Percentiles rank a stretch among this genome's conserved stretches.
Evolutionary conservation across 1,140 invertebrate species (phyloP).

Genomic region (Drosophila murphyi): DNA sequence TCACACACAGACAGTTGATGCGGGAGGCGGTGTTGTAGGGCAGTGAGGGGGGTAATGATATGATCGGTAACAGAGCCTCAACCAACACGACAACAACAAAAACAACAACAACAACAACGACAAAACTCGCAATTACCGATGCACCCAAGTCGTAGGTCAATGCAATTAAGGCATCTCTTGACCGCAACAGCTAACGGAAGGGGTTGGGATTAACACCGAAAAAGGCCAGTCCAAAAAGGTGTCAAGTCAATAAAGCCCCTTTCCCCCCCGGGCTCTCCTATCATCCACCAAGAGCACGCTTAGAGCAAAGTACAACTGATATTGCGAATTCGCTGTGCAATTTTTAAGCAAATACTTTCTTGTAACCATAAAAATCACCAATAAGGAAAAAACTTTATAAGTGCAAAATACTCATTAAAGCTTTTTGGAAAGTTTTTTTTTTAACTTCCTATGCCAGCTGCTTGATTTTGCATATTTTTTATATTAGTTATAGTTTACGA

Average conservation of each 20-base stretch:
- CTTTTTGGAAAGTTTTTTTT: too few species aligned
- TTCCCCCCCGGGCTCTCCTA: too few species aligned
- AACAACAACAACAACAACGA: slow-evolving; percentile 21
- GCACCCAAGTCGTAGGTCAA: slow-evolving; percentile 57
- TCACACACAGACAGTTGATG: slow-evolving; percentile 36
- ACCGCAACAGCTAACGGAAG: slow-evolving; percentile 26
- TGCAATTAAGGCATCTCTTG: slow-evolving; percentile 66
- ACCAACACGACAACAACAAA: slow-evolving; percentile 19
- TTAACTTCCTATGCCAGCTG: too few species aligned
- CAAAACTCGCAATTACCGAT: slow-evolving; percentile 64
- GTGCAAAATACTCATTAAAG: too few species aligned
- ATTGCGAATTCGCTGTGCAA: too few species aligned
- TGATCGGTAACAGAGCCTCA: slow-evolving; percentile 59
- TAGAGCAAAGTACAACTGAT: not conserved
- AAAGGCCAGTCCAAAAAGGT: not conserved
- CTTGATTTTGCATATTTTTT: too few species aligned
- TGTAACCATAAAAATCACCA: too few species aligned
- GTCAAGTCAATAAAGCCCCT: not conserved
- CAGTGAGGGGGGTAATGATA: slow-evolving; percentile 39
- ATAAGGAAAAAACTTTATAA: too few species aligned
- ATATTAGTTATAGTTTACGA: too few species aligned
- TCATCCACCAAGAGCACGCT: not conserved
- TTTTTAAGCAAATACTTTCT: too few species aligned
- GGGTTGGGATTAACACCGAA: not conserved
- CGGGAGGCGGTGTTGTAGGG: not conserved